Evolutionary conservation across 2,888 invertebrate genomes (phyloP).

Genomic region (Dioctria linearis): DNA sequence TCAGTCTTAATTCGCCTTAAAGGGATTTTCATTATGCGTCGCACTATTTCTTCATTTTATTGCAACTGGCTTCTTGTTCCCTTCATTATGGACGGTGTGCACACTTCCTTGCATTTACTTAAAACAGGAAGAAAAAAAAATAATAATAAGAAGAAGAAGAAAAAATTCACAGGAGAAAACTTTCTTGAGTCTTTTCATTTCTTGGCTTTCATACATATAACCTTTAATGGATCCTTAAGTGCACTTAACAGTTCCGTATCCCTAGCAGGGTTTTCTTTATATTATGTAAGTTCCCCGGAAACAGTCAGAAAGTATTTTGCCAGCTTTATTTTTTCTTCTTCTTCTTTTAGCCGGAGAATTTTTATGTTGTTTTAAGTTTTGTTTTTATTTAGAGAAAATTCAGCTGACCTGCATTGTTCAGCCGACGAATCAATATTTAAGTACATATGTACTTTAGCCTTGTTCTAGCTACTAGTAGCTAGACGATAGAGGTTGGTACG

Average conservation of each 20-base stretch:
- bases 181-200: conserved; percentile 25
- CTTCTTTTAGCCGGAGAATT: not conserved
- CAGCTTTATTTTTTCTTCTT: not conserved
- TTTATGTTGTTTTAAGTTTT: not conserved
- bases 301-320: not conserved
- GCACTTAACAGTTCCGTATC: conserved; percentile 42
- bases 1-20: conserved; percentile 10
- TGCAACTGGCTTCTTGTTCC: not conserved
- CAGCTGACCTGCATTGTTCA: conserved; percentile 32
- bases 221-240: conserved; percentile 47
- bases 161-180: conserved; percentile 17
- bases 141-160: not conserved
- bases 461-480: too few relatives aligned
- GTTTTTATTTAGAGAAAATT: conserved; percentile 17
- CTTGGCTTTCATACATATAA: conserved; percentile 11
- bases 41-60: conserved; percentile 16
- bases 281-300: not conserved
- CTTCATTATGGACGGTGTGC: not conserved
- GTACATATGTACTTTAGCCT: too few relatives aligned
- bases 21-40: conserved; percentile 24
- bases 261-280: conserved; percentile 9
- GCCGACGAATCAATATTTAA: conserved; percentile 7
- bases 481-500: too few relatives aligned
- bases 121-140: conserved; percentile 1
- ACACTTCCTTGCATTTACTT: conserved; percentile 18